Evolutionary conservation across 2,113 vertebrate genomes (phyloP), one percentile per base, ranked within the genome.

Genomic region (Epinephelus lanceolatus): DNA sequence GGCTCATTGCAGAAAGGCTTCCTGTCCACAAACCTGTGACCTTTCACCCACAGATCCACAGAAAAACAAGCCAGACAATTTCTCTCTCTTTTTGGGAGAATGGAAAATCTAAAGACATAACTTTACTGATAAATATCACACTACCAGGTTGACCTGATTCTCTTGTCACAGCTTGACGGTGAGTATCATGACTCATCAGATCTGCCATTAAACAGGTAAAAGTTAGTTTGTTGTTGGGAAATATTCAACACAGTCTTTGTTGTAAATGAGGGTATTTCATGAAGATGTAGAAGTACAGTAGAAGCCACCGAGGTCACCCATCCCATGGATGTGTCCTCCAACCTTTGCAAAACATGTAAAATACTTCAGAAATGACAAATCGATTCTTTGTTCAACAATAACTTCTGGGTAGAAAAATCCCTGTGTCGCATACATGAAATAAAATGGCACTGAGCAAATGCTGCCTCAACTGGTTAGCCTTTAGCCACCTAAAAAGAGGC

Each of bases 31-130:
- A 55, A 65, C 37, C 25, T 40, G 72, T 81, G 68, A 89, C 86
- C 88, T 92, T 86, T 91, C 83, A 83, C 89, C 81, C 33, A 88
- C 60, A 92, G 67, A 78, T 80, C 23, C 27, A 68, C 23, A 23
- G 71, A 66, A 80, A 83, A 71, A 33, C 55, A 75, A 13, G 0
- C 33, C 21, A 23, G 55, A 27, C 8, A 2, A 7, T 42, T 55
- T 68, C 19, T 55, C 18, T 47, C 4, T 27, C 25, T 67, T 56
- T 45, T 47, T 61, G 27, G 5, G 10, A 25, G 45, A 17, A 9
- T 14, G 18, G 37, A 65, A 56, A 56, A 42, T 45, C 15, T 17
- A 68, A 81, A 83, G 21, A 56, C 27, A 74, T 13, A 11, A 2
- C 15, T 69, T 55, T 30, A 18, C 27, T 27, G 51, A 21, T 52